Conservation (phyloP, 2,888 invertebrate genomes). For the Scrobipalpa atriplicella region DNA sequence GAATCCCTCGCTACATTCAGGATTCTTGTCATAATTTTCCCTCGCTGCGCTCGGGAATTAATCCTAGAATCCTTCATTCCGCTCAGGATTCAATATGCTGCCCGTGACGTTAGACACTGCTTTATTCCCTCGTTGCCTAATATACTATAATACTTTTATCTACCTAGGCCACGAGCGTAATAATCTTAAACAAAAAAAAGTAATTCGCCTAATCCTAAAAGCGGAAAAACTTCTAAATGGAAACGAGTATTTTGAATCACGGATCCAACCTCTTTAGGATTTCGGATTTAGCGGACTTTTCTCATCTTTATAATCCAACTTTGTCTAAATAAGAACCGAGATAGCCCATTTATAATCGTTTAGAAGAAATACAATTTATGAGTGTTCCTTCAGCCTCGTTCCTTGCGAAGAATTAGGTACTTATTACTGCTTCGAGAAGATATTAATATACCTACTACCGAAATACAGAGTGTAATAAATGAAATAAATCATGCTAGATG, state of each 20-base stretch:
- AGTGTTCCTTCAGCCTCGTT: background rate
- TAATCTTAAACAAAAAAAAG: background rate
- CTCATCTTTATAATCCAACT: constrained; percentile 25
- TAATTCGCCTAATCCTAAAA: constrained; percentile 6
- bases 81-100: too few relatives aligned
- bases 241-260: constrained; percentile 9
- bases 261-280: constrained; percentile 9
- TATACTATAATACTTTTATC: too few relatives aligned
- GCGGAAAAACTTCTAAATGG: constrained; percentile 7
- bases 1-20: too few relatives aligned
- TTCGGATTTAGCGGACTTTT: constrained; percentile 18
- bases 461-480: too few relatives aligned
- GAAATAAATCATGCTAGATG: too few relatives aligned
- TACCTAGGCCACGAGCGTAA: too few relatives aligned
- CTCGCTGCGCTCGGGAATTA: too few relatives aligned
- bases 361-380: constrained; percentile 14
- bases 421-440: background rate
- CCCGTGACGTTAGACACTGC: too few relatives aligned
- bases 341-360: constrained; percentile 22
- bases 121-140: too few relatives aligned
- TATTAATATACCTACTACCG: background rate
- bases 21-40: too few relatives aligned
- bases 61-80: too few relatives aligned
- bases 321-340: constrained; percentile 16
- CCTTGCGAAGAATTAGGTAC: background rate